Evolutionary conservation across 2,888 invertebrate species (phyloP).

Genomic region (Amblyjoppa proteus): DNA sequence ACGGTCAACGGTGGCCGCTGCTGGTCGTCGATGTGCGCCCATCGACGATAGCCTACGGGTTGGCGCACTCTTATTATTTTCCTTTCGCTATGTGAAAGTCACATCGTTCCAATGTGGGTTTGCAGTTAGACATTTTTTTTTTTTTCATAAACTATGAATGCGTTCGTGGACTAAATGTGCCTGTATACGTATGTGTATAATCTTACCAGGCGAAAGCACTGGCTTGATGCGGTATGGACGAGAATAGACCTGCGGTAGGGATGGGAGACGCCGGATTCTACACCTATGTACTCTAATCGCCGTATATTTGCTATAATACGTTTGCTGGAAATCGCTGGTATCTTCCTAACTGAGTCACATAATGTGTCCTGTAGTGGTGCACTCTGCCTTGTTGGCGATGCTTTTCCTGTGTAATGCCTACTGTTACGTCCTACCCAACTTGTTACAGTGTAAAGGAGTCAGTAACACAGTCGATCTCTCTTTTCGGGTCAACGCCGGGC

Average conservation of each 20-base stretch:
- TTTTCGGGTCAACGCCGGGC: too few species aligned
- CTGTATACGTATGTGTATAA: conserved; percentile 3
- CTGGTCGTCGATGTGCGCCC: background rate
- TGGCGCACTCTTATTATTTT: conserved; percentile 54
- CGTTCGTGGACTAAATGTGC: conserved; percentile 1
- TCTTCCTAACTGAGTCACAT: too few species aligned
- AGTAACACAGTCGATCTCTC: too few species aligned
- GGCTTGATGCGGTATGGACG: conserved; percentile 29
- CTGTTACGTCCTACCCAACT: too few species aligned
- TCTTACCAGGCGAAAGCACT: conserved; percentile 25
- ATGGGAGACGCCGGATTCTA: background rate
- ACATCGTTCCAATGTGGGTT: conserved; percentile 9
- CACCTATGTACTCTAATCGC: too few species aligned
- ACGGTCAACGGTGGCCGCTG: background rate
- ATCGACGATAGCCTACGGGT: background rate
- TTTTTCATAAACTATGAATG: conserved; percentile 1
- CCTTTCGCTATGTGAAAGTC: conserved; percentile 69
- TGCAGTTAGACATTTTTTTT: conserved; percentile 40
- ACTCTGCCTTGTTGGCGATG: conserved; percentile 4
- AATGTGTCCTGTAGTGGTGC: background rate
- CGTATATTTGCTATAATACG: too few species aligned
- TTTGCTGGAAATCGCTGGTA: too few species aligned
- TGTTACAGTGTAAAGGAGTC: too few species aligned
- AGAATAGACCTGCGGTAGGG: conserved; percentile 23
- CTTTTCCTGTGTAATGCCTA: background rate